Conservation (phyloP, 2,113 vertebrate species). For the Pseudorasbora parva region DNA sequence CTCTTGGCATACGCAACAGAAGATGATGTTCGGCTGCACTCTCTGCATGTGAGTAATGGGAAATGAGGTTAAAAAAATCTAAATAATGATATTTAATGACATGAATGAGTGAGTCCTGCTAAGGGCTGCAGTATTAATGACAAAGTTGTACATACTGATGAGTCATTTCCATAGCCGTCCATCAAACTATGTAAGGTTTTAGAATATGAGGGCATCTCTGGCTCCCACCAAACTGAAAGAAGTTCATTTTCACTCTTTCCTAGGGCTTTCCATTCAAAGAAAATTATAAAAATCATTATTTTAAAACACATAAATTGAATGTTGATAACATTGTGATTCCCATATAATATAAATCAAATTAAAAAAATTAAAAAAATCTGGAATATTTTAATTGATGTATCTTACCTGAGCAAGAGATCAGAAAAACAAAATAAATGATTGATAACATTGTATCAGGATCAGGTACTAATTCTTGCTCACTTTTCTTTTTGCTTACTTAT, state of each 20-base stretch:
- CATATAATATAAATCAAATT: background rate
- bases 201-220: background rate
- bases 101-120: background rate
- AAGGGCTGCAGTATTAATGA: background rate
- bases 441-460: background rate
- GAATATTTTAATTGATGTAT: background rate
- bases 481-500: background rate
- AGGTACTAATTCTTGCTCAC: background rate
- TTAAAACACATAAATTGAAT: background rate
- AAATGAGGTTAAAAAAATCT: background rate
- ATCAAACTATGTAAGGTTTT: background rate
- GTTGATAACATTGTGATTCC: background rate
- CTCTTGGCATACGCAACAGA: conserved; percentile 44
- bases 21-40: conserved; percentile 23
- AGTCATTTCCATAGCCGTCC: background rate
- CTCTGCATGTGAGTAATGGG: background rate
- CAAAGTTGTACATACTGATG: background rate
- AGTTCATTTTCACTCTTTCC: background rate
- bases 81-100: background rate
- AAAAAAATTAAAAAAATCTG: background rate
- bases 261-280: background rate
- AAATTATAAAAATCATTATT: background rate
- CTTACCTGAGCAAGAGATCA: conserved; percentile 40
- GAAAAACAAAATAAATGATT: background rate
- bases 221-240: conserved; percentile 7